A percentile compares a stretch with the other conserved stretches of the same genome.
Evolutionary conservation across 2,797 vertebrate species (phyloP).

Genomic region (Luscinia megarhynchos): DNA sequence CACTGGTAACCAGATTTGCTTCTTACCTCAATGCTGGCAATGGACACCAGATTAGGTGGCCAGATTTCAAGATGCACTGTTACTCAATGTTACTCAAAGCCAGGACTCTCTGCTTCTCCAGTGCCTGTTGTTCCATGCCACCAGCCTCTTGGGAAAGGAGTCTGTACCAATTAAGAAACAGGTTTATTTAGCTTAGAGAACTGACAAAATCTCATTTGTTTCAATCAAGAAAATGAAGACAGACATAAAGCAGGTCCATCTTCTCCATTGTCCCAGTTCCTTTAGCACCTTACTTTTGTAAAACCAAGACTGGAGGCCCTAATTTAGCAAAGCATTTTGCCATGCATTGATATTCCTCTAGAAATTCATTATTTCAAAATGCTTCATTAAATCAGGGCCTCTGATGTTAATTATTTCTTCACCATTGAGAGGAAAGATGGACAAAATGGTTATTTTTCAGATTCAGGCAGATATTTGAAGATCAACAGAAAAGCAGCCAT

Average conservation of each 20-base stretch:
- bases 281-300: background rate
- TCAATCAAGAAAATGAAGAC: background rate
- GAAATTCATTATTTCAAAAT: background rate
- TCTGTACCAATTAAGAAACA: background rate
- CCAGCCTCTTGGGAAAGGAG: background rate
- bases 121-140: background rate
- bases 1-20: background rate
- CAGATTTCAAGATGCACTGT: background rate
- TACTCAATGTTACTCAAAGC: background rate
- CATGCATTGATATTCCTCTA: background rate
- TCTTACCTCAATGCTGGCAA: background rate
- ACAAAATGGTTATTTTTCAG: background rate
- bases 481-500: background rate
- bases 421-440: background rate
- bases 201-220: background rate
- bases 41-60: background rate
- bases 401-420: background rate
- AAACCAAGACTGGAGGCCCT: background rate
- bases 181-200: background rate
- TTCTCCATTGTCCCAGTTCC: background rate
- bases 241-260: background rate
- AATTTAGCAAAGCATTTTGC: background rate
- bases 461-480: background rate
- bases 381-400: background rate
- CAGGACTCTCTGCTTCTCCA: background rate